Evolutionary conservation across 1,140 invertebrate species (phyloP).

Genomic region (Archivesica marissinica): DNA sequence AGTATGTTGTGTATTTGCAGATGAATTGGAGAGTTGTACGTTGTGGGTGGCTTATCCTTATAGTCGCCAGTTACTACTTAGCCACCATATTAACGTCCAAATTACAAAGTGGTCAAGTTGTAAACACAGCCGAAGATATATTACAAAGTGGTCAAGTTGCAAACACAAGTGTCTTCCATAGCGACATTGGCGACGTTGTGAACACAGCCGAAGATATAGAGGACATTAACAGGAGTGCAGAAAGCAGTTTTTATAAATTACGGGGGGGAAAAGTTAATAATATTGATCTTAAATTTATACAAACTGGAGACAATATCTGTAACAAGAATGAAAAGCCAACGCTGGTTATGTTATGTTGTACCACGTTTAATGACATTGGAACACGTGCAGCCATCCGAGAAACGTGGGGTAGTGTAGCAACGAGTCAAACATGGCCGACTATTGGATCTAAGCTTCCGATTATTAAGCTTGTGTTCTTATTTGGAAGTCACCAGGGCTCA

Average conservation of each 20-base stretch:
- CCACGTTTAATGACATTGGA: slow-evolving; percentile 19
- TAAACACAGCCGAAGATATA: too few species aligned
- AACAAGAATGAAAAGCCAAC: not conserved
- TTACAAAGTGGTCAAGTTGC: too few species aligned
- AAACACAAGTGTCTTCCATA: too few species aligned
- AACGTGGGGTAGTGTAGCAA: slow-evolving; percentile 42
- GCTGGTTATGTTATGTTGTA: slow-evolving; percentile 7
- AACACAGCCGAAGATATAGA: too few species aligned
- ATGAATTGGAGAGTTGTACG: too few species aligned
- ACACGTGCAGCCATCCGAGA: slow-evolving; percentile 13
- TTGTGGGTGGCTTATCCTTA: too few species aligned
- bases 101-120: too few species aligned
- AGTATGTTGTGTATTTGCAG: too few species aligned
- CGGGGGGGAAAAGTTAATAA: not conserved
- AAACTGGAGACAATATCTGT: slow-evolving; percentile 22
- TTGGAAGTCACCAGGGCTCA: not conserved
- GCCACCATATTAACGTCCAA: too few species aligned
- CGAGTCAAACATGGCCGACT: not conserved
- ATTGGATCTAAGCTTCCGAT: not conserved
- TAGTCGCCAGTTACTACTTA: too few species aligned
- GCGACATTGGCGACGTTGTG: too few species aligned
- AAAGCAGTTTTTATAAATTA: slow-evolving; percentile 1
- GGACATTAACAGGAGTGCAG: too few species aligned
- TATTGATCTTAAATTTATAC: slow-evolving; percentile 19
- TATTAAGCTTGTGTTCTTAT: slow-evolving; percentile 30